These are phyloP conservation scores for Tetramorium parvispinum DNA, from an alignment of 1,140 invertebrate species.

Conservation along the genomic window DNA sequence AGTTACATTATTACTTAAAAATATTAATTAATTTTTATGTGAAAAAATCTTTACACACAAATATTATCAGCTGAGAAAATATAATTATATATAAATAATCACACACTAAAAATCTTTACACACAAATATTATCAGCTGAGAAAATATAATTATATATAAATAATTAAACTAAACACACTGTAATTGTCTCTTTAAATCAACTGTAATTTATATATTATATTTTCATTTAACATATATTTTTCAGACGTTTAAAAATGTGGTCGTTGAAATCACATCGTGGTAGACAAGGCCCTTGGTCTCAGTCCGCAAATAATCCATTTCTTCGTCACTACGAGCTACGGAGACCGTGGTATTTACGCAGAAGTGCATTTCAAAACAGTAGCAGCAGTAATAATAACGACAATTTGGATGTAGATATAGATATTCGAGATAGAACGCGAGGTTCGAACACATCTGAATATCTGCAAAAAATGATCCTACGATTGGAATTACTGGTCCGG, in stretches of 20 bases:
- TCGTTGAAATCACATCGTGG: constrained; percentile 54
- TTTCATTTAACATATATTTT: constrained; percentile 5
- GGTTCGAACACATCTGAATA: constrained; percentile 68
- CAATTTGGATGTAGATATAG: constrained; percentile 2
- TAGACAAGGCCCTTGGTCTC: constrained; percentile 67
- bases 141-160: constrained; percentile 8
- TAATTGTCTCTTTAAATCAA: neutral
- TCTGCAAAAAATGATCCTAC: constrained; percentile 75
- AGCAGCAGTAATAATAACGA: constrained; percentile 22
- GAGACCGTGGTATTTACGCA: constrained; percentile 60
- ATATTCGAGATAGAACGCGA: constrained; percentile 44
- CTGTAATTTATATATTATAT: neutral
- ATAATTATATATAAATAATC: constrained; percentile 12
- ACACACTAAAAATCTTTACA: too few relatives aligned
- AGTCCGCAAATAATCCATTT: constrained; percentile 52
- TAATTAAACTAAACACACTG: neutral
- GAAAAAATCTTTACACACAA: neutral
- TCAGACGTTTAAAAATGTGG: constrained; percentile 36
- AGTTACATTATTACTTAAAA: neutral
- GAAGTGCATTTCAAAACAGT: constrained; percentile 37
- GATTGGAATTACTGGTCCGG: constrained; percentile 76
- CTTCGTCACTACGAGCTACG: constrained; percentile 60
- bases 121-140: neutral
- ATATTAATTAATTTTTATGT: neutral
- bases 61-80: neutral